Evolutionary conservation across 1,140 invertebrate genomes (phyloP).

Genomic region (Rhagoletis zephyria): DNA sequence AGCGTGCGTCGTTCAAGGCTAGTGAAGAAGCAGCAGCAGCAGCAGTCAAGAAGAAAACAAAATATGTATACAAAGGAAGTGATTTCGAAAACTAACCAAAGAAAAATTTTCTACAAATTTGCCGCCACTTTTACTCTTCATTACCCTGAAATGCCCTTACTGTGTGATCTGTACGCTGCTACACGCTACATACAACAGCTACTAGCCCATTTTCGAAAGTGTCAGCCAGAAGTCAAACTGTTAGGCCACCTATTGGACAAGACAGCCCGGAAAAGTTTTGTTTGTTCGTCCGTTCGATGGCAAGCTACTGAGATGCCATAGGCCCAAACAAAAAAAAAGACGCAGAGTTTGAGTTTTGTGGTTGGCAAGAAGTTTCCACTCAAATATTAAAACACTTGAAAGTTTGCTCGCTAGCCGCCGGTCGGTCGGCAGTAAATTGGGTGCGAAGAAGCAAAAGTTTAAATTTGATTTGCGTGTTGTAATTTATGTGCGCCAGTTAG

Average conservation of each 20-base stretch:
- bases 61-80: neutral
- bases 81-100: conserved; percentile 44
- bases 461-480: conserved; percentile 28
- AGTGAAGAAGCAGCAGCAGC: neutral
- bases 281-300: too few relatives aligned
- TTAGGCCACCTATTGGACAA: conserved; percentile 44
- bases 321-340: neutral
- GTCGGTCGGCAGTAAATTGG: conserved; percentile 13
- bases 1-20: neutral
- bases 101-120: conserved; percentile 47
- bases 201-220: neutral
- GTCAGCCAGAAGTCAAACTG: conserved; percentile 41
- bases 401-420: neutral
- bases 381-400: neutral
- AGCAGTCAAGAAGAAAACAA: neutral
- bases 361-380: neutral
- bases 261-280: neutral
- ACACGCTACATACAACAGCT: neutral
- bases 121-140: neutral
- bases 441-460: conserved; percentile 33
- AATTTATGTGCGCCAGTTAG: neutral
- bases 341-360: conserved; percentile 8
- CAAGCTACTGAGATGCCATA: neutral
- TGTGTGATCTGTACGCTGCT: too few relatives aligned
- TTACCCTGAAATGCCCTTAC: neutral